Base-by-base conservation (phyloP, 2,113 vertebrate genomes). In the Boleophthalmus pectinirostris region DNA sequence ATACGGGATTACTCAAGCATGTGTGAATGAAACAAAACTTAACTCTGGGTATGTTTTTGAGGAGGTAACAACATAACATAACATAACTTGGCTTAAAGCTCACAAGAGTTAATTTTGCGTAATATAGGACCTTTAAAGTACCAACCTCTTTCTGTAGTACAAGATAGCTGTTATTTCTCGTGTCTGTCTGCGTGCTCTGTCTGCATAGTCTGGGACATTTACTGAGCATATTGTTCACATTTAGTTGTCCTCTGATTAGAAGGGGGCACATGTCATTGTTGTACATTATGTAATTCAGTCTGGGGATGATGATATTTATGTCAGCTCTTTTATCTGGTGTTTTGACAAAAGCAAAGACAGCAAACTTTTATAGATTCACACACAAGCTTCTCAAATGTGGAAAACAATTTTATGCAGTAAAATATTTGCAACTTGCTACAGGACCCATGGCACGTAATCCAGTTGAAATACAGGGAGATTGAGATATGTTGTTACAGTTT, bases 181-280 rank as follows among this genome's bases (percentile, higher is more conserved):
- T 73, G 71, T 71, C 73, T 73, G 54, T 80, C 75, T 73, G 51
- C 78, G 74, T 78, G 79, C 65, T 84, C 79, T 78, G 58, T 76
- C 60, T 72, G 72, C 76, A 79, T 86, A 66, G 85, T 84, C 81
- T 75, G 60, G 68, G 80, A 86, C 85, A 70, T 87, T 88, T 91
- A 90, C 83, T 84, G 91, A 91, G 82, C 87, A 90, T 89, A 88
- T 91, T 93, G 89, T 91, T 92, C 87, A 72, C 75, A 82, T 88
- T 85, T 79, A 67, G 70, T 85, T 80, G 74, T 82, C 85, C 78
- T 80, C 78, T 78, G 76, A 86, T 85, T 81, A 82, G 72, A 45
- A 60, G 75, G 66, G 68, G 23, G 64, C 60, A 64, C 33, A 18
- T 38, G 2, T 66, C 51, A 38, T 73, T 82, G 72, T 80, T 82